Conservation (phyloP, 2,797 vertebrate genomes). For the Argentina silus region DNA sequence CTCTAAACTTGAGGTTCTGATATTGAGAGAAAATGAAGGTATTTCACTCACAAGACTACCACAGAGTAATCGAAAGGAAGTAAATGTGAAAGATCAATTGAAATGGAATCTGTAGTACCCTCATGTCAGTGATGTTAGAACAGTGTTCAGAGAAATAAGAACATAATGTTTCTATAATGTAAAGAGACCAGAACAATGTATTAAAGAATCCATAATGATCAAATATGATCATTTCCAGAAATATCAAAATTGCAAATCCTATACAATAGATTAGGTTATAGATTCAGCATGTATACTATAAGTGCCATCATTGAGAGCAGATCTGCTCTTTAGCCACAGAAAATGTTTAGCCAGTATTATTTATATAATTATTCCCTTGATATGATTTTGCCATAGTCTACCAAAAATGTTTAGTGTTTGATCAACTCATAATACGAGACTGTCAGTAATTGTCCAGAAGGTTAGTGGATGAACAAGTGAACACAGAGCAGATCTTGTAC, state of each 20-base stretch:
- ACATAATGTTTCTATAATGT: not conserved
- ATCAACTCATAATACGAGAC: not conserved
- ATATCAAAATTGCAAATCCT: slow-evolving; percentile 5
- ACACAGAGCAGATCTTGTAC: slow-evolving; percentile 68
- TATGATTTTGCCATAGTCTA: not conserved
- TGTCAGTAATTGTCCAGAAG: not conserved
- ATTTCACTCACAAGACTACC: slow-evolving; percentile 82
- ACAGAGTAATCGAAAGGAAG: slow-evolving; percentile 74
- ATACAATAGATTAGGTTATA: not conserved
- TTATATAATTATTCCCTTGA: not conserved
- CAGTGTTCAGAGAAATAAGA: not conserved
- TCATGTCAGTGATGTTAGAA: slow-evolving; percentile 22
- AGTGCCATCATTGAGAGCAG: not conserved
- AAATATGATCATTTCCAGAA: not conserved
- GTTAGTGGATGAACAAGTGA: not conserved
- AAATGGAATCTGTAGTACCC: slow-evolving; percentile 50
- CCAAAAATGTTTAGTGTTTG: not conserved
- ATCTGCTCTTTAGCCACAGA: slow-evolving; percentile 8
- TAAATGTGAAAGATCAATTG: slow-evolving; percentile 66
- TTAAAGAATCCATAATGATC: not conserved
- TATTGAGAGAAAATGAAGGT: slow-evolving; percentile 57
- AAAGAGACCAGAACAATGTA: not conserved
- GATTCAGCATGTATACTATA: not conserved
- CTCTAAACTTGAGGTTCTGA: slow-evolving; percentile 36
- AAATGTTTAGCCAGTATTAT: slow-evolving; percentile 21